Percentiles rank a stretch among this genome's conserved stretches.
Conservation (phyloP, 2,888 invertebrate genomes). For the Teinopalpus imperialis region DNA sequence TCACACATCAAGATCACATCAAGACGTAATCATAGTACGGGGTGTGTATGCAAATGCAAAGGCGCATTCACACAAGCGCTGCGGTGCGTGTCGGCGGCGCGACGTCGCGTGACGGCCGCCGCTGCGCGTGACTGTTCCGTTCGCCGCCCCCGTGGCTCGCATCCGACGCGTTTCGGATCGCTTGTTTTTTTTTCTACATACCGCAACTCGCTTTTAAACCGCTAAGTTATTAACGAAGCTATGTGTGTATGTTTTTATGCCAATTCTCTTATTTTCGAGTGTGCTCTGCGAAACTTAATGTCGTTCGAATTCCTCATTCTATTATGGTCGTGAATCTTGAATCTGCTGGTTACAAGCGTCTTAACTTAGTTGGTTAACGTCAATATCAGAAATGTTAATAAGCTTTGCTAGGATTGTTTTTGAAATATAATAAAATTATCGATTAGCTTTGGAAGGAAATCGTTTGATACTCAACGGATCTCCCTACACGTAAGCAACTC, state of each 20-base stretch:
- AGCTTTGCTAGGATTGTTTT: too few species aligned
- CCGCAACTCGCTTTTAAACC: conserved; percentile 69
- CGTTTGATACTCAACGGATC: too few species aligned
- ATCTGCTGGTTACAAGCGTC: too few species aligned
- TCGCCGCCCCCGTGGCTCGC: conserved; percentile 67
- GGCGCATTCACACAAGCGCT: conserved; percentile 62
- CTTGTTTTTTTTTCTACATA: conserved; percentile 58
- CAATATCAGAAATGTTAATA: too few species aligned
- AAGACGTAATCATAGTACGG: neutral
- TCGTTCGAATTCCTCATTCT: too few species aligned
- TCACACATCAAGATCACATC: neutral
- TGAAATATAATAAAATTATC: too few species aligned
- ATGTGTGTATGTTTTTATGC: neutral
- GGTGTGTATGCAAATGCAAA: conserved; percentile 59
- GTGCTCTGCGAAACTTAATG: too few species aligned
- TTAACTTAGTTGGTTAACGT: too few species aligned
- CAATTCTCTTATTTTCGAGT: neutral
- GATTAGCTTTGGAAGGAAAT: too few species aligned
- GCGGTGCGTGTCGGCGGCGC: conserved; percentile 51
- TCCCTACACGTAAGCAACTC: too few species aligned
- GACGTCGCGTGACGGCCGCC: conserved; percentile 32
- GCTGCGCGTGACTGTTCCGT: conserved; percentile 63
- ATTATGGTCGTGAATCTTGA: too few species aligned
- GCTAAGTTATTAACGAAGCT: conserved; percentile 44
- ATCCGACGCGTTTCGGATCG: conserved; percentile 55